phyloP scores from a whole-genome alignment of 2,113 vertebrate genomes.

The Sminthopsis crassicaudata region DNA sequence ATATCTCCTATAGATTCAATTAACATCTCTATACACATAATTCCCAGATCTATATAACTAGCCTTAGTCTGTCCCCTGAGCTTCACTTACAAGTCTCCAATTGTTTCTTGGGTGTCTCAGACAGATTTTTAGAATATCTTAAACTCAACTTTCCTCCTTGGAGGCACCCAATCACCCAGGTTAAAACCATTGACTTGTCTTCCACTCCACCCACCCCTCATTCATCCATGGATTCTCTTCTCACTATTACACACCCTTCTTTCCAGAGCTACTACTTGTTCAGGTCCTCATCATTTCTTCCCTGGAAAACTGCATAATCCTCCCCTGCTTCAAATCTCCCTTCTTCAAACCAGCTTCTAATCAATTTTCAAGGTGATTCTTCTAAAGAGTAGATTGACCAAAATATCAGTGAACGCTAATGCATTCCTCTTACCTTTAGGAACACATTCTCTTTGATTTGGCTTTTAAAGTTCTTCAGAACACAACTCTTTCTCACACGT shows the following conservation, averaged over 20 bases:
- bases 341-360: background rate
- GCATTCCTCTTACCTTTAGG: background rate
- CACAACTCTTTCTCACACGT: background rate
- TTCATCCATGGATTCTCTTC: background rate
- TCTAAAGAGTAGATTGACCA: background rate
- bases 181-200: too few relatives aligned
- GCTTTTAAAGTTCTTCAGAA: background rate
- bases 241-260: background rate
- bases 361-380: background rate
- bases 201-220: background rate
- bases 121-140: background rate
- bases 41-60: background rate
- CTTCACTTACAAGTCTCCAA: background rate
- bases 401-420: background rate
- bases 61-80: background rate
- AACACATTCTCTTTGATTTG: background rate
- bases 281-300: background rate
- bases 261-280: background rate
- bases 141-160: background rate
- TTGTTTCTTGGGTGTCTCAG: background rate
- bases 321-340: background rate
- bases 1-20: background rate
- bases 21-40: background rate
- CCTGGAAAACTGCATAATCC: background rate
- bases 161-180: background rate